These are phyloP conservation scores for Hipparchia semele DNA, from an alignment of 2,888 invertebrate species.

Conservation along the genomic window DNA sequence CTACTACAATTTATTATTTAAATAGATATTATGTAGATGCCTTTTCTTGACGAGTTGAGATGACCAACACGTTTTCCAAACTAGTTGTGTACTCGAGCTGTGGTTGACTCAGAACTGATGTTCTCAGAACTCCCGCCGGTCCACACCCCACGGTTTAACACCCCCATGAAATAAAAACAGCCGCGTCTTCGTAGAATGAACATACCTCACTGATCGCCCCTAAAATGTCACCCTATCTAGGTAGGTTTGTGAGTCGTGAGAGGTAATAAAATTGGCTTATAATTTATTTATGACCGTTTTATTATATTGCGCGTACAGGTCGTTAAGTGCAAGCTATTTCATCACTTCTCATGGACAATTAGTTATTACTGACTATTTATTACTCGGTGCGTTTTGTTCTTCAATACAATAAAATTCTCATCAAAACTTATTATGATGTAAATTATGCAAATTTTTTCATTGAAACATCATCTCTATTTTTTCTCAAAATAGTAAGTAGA, in stretches of 20 bases:
- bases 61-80: too few species aligned
- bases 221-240: slow-evolving; percentile 4
- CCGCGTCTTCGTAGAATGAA: too few species aligned
- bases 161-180: too few species aligned
- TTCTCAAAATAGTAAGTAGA: too few species aligned
- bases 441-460: neutral
- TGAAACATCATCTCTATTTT: neutral
- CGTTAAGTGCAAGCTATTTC: slow-evolving; percentile 6
- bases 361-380: neutral
- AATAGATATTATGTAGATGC: too few species aligned
- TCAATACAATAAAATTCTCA: neutral
- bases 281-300: slow-evolving; percentile 13
- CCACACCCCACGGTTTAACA: too few species aligned
- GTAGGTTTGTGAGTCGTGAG: neutral
- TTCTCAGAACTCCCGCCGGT: too few species aligned
- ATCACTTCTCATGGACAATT: neutral
- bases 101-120: too few species aligned
- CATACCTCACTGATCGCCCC: neutral
- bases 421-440: neutral
- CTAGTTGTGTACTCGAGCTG: too few species aligned
- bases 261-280: slow-evolving; percentile 4
- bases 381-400: neutral
- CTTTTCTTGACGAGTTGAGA: too few species aligned
- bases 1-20: too few species aligned
- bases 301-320: neutral